Conservation (phyloP, 2,113 vertebrate genomes). For the Fukomys damarensis region DNA sequence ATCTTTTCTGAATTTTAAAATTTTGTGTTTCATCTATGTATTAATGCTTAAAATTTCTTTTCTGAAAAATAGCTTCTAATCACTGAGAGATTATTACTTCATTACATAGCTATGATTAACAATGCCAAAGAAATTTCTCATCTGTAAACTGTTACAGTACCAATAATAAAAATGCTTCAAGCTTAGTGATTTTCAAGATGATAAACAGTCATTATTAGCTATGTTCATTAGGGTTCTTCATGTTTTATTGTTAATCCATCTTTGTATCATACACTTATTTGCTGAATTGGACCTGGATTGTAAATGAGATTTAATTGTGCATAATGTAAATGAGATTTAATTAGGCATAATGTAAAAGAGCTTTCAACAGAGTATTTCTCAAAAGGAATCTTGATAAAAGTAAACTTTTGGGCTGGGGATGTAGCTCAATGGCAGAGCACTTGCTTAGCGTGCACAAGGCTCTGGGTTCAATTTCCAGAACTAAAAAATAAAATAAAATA, state of each 20-base stretch:
- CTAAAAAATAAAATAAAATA: not conserved
- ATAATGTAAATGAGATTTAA: not conserved
- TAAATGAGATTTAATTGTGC: conserved; percentile 2
- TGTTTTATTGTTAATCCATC: conserved; percentile 25
- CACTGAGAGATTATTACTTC: not conserved
- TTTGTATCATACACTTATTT: not conserved
- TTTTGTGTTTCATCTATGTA: not conserved
- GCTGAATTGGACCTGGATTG: conserved; percentile 40
- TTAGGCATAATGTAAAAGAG: not conserved
- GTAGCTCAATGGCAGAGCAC: not conserved
- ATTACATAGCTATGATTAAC: not conserved
- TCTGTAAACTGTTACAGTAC: not conserved
- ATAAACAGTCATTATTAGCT: not conserved
- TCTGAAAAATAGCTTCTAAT: not conserved
- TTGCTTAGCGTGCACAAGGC: not conserved
- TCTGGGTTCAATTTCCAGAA: not conserved
- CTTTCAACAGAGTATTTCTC: conserved; percentile 27
- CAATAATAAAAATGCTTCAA: conserved; percentile 8
- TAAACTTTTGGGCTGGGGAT: not conserved
- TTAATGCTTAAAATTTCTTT: not conserved
- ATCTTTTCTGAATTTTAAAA: conserved; percentile 52
- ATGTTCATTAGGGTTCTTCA: not conserved
- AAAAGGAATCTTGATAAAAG: conserved; percentile 6
- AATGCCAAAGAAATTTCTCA: not conserved
- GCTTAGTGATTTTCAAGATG: not conserved